Conservation (phyloP, 2,888 invertebrate genomes). For the Heliconius sara region DNA sequence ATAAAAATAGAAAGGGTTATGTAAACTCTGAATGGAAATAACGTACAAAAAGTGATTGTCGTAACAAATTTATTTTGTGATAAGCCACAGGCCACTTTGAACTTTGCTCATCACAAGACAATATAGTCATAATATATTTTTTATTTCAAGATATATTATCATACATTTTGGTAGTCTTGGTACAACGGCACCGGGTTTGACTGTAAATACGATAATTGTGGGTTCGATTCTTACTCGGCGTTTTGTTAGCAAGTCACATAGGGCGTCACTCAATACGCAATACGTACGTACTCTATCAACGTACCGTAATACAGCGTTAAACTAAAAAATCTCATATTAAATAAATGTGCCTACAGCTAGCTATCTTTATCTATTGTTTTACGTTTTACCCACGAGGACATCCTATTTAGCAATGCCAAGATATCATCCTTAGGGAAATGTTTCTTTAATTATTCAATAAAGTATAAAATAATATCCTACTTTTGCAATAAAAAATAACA, state of each 20-base stretch:
- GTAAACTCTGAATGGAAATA: constrained; percentile 1
- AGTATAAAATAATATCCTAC: neutral
- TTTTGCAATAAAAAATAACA: neutral
- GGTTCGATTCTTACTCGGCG: no score
- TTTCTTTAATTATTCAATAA: neutral
- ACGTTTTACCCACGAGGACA: no score
- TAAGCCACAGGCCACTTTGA: constrained; percentile 1
- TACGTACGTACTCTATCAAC: no score
- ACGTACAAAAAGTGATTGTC: neutral
- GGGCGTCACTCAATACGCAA: no score
- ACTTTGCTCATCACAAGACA: neutral
- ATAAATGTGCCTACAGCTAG: no score
- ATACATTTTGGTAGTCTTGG: neutral
- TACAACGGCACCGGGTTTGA: neutral
- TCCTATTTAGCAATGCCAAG: no score
- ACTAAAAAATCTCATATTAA: no score
- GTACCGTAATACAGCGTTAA: no score
- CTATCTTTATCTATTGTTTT: no score
- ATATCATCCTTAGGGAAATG: neutral
- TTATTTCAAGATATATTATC: neutral
- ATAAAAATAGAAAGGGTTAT: constrained; percentile 22
- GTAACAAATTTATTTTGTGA: constrained; percentile 1
- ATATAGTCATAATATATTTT: neutral
- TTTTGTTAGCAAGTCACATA: no score
- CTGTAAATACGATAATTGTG: no score